A percentile compares a stretch with the other conserved stretches of the same genome.
Conservation (phyloP, 2,888 invertebrate genomes). For the Caenorhabditis sp. region DNA sequence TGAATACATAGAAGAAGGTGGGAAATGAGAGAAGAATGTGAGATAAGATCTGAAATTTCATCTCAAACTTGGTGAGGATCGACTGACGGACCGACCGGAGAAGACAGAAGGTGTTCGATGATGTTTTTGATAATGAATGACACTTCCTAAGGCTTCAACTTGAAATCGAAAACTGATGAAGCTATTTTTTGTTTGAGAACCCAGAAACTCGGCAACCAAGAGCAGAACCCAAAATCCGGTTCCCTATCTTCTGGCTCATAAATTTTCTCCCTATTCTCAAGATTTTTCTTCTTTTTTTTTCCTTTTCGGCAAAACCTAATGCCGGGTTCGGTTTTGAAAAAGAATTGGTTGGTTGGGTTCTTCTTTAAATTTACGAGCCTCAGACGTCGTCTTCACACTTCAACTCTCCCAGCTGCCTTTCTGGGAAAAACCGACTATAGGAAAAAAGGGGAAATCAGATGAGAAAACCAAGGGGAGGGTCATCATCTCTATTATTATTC, state of each 20-base stretch:
- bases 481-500: conserved; percentile 13
- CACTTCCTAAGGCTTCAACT: no score
- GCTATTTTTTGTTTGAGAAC: no score
- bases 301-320: conserved; percentile 7
- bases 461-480: neutral
- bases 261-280: conserved; percentile 2
- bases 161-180: no score
- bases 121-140: conserved; percentile 38
- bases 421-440: neutral
- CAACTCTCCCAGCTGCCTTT: neutral
- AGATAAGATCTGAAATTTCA: conserved; percentile 36
- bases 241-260: neutral
- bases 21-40: conserved; percentile 9
- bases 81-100: no score
- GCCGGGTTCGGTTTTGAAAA: neutral
- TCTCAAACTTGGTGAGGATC: neutral
- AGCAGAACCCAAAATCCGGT: no score
- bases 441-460: neutral
- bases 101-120: conserved; percentile 38
- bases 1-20: neutral
- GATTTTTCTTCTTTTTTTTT: neutral
- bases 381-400: neutral
- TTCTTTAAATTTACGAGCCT: neutral
- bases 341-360: neutral
- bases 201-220: no score